A percentile compares a stretch with the other conserved stretches of the same genome.
phyloP scores from a whole-genome alignment of 2,113 vertebrate genomes.

The Hemiscyllium ocellatum region DNA sequence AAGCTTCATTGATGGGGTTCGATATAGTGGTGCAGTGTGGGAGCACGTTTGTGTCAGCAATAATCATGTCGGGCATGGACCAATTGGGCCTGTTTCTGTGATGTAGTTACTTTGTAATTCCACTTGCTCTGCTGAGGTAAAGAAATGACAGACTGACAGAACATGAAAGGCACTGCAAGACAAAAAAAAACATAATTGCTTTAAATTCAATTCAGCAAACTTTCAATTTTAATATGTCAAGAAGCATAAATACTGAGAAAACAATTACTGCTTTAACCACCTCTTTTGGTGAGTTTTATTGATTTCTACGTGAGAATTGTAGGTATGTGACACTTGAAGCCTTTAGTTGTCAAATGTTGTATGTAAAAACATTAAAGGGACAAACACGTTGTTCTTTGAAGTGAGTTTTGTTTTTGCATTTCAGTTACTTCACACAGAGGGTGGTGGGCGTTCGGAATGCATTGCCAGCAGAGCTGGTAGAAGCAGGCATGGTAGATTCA shows the following conservation, averaged over 20 bases:
- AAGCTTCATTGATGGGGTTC: too few relatives aligned
- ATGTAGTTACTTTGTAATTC: too few relatives aligned
- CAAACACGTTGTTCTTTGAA: neutral
- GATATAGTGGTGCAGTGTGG: too few relatives aligned
- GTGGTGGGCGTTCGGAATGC: too few relatives aligned
- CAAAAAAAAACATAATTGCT: neutral
- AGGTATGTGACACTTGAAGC: neutral
- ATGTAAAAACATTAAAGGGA: neutral
- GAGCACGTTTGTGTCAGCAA: too few relatives aligned
- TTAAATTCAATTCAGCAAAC: neutral
- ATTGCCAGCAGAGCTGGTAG: too few relatives aligned
- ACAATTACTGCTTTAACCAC: neutral
- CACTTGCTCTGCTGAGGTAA: neutral
- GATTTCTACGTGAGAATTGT: neutral
- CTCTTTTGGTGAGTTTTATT: neutral
- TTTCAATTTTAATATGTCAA: conserved; percentile 1
- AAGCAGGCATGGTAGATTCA: too few relatives aligned
- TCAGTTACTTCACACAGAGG: neutral
- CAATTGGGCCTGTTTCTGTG: too few relatives aligned
- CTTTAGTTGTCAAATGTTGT: neutral
- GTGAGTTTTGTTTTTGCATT: neutral
- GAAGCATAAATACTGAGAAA: neutral
- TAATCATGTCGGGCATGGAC: too few relatives aligned
- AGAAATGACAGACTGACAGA: neutral
- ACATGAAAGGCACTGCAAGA: neutral